Evolutionary conservation across 2,113 vertebrate genomes (phyloP), one percentile per base, ranked within the genome.

Genomic region (Sceloporus undulatus): DNA sequence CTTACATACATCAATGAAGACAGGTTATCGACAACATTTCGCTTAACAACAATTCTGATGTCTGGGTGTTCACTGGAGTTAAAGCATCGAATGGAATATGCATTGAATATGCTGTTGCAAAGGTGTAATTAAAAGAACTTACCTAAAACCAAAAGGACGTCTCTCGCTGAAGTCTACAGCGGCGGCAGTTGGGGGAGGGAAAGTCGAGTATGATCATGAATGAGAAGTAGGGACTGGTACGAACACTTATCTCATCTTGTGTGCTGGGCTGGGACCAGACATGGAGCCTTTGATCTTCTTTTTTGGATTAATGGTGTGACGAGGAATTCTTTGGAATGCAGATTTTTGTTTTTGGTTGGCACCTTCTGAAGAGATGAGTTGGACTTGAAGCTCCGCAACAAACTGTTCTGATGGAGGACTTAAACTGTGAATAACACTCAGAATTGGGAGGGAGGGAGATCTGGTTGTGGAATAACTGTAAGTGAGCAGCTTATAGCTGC

Each of bases 1-100:
- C 97, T 99, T 90, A 99, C 98, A 0, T 99, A 99, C 95, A 99
- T 99, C 94, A 99, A 99, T 6, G 98, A 99, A 93, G 99, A 99
- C 14, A 97, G 99, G 10, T 94, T 98, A 88, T 99, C 99, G 23
- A 97, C 98, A 86, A 98, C 98, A 7, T 98, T 99, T 94, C 96
- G 93, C 54, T 96, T 99, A 90, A 98, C 98, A 75, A 96, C 97
- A 27, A 97, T 99, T 93, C 93, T 99, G 87, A 96, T 97, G 87
- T 96, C 97, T 1, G 99, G 98, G 88, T 99, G 98, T 92, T 98
- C 98, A 0, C 59, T 94, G 62, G 98, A 99, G 92, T 94, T 99
- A 91, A 98, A 98, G 71, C 96, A 98, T 38, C 98, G 98, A 88
- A 98, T 99, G 97, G 98, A 98, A 88, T 99, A 99, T 85, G 98